phyloP scores from a whole-genome alignment of 1,140 invertebrate species.

The Branchinecta lynchi region DNA sequence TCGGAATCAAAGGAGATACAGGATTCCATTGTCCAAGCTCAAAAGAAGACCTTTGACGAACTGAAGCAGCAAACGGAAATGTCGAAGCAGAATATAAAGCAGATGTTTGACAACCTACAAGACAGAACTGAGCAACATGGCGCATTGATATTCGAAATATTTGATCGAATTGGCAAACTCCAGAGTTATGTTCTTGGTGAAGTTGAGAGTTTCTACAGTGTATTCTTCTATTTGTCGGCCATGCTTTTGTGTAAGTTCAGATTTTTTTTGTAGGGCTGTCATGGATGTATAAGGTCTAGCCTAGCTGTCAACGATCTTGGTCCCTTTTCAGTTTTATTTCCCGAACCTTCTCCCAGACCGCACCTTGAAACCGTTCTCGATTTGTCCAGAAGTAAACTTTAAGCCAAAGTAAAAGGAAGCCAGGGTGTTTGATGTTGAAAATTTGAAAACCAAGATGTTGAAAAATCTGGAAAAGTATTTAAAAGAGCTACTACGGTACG shows the following conservation, averaged over 20 bases:
- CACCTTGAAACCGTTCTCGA: neutral
- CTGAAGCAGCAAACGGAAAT: conserved; percentile 31
- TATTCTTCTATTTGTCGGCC: conserved; percentile 38
- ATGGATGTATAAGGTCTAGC: neutral
- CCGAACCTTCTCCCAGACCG: neutral
- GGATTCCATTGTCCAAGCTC: conserved; percentile 33
- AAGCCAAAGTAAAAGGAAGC: neutral
- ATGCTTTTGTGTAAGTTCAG: conserved; percentile 30
- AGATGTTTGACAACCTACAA: conserved; percentile 7
- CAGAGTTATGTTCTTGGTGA: conserved; percentile 38
- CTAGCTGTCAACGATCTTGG: neutral
- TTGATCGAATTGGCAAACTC: conserved; percentile 38
- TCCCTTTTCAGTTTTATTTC: neutral
- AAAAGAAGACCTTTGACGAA: conserved; percentile 39
- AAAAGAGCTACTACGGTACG: too few species aligned
- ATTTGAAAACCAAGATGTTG: too few species aligned
- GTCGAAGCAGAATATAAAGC: neutral
- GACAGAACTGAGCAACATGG: conserved; percentile 36
- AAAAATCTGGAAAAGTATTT: too few species aligned
- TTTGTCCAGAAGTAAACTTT: neutral
- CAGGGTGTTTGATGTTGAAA: neutral
- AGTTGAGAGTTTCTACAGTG: conserved; percentile 41
- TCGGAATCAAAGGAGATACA: conserved; percentile 32
- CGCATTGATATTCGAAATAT: conserved; percentile 39
- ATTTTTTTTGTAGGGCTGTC: neutral